A percentile compares a stretch with the other conserved stretches of the same genome.
Evolutionary conservation across 2,888 invertebrate species (phyloP).

Genomic region (Heterodera filipjevi): DNA sequence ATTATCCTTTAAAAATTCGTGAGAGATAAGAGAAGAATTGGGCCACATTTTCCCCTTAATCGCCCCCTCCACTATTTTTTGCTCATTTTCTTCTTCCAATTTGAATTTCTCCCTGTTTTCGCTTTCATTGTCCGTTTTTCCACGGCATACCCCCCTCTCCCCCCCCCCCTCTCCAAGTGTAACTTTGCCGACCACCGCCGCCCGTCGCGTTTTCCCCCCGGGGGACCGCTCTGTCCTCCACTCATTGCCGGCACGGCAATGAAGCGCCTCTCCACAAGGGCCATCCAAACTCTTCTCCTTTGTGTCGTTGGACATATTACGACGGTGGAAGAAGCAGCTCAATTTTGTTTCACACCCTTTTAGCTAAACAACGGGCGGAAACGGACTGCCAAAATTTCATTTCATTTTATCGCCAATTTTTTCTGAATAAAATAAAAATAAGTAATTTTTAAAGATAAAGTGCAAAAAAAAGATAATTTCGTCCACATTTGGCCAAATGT

Average conservation of each 20-base stretch:
- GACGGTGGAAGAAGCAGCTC: background rate
- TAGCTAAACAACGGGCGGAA: background rate
- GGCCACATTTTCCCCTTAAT: no score
- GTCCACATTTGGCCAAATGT: conserved; percentile 24
- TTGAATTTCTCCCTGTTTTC: no score
- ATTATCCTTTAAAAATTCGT: no score
- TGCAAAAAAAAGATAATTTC: background rate
- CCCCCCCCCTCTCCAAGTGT: background rate
- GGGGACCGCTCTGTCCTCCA: background rate
- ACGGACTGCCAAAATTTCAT: background rate
- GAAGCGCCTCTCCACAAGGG: background rate
- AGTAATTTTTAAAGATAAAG: no score
- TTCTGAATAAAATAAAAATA: background rate
- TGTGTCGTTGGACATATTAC: background rate
- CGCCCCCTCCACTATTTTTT: no score
- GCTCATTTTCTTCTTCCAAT: no score
- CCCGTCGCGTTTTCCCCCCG: background rate
- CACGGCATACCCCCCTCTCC: background rate
- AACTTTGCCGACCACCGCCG: background rate
- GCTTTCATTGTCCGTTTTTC: no score
- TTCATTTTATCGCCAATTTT: background rate
- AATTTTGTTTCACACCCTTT: background rate
- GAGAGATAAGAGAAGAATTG: no score
- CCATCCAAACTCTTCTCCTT: background rate
- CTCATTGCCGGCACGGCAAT: background rate